Percentiles rank a stretch among this genome's conserved stretches.
Evolutionary conservation across 2,797 vertebrate genomes (phyloP).

Genomic region (Sebastes alutus): DNA sequence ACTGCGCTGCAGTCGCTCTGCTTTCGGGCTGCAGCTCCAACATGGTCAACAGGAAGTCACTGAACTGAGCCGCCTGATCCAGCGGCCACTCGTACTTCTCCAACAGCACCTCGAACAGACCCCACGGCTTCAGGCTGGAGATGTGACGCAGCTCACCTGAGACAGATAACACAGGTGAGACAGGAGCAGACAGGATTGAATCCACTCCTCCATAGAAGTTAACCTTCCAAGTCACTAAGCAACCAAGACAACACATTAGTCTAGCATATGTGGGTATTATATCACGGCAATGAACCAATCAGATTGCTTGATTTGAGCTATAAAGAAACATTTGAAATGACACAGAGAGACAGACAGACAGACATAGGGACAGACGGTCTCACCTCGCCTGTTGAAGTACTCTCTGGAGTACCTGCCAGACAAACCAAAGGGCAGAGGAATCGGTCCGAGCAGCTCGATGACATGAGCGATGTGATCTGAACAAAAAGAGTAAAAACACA

Average conservation of each 20-base stretch:
- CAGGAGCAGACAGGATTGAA: not conserved
- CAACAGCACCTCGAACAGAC: slow-evolving; percentile 94
- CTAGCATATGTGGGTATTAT: not conserved
- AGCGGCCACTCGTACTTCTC: slow-evolving; percentile 99
- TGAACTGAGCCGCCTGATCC: slow-evolving; percentile 96
- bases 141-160: slow-evolving; percentile 97
- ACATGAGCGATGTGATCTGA: slow-evolving; percentile 99
- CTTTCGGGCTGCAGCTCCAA: slow-evolving; percentile 94
- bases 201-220: no score
- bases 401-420: slow-evolving; percentile 99
- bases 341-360: not conserved
- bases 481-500: slow-evolving; percentile 62
- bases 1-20: slow-evolving; percentile 92
- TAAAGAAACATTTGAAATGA: not conserved
- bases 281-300: not conserved
- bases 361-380: not conserved
- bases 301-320: not conserved
- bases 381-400: slow-evolving; percentile 98
- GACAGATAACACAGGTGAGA: not conserved
- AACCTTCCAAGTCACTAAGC: no score
- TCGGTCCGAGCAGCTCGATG: slow-evolving; percentile 95
- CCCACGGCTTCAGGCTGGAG: slow-evolving; percentile 97
- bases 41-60: slow-evolving; percentile 98
- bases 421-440: slow-evolving; percentile 94
- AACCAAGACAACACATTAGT: no score